Evolutionary conservation across 2,797 vertebrate species (phyloP), one percentile per base, ranked within the genome.

Genomic region (Aulostomus chinensis): DNA sequence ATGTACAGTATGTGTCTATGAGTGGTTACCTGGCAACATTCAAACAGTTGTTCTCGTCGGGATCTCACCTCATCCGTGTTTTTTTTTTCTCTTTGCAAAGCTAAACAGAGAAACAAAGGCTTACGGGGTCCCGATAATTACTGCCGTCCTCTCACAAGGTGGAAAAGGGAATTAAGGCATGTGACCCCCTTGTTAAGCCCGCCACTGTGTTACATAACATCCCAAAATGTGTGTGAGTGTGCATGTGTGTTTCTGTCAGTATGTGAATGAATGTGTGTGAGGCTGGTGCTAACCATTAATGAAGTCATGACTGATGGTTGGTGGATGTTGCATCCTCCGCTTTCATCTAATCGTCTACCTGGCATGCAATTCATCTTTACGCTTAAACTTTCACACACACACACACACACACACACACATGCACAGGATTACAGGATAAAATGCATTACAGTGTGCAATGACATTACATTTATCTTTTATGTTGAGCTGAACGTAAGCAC

Each of bases 101-200:
- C 58, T 73, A 39, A 63, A 60, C 33, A 42, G 53, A 73, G 67
- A 84, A 67, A 81, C 59, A 71, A 73, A 73, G 58, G 49, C 63
- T 81, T 73, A 63, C 45, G 13, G 37, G 59, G 51, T 61, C 53
- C 55, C 26, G 37, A 47, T 77, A 65, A 86, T 75, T 50, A 59
- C 54, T 29, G 22, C 26, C 13, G 32, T 72, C 52, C 55, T 76
- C 67, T 74, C 58, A 75, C 56, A 73, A 78, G 71, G 63, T 89
- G 66, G 80, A 83, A 71, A 83, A 68, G 51, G 71, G 82, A 82
- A 87, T 88, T 75, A 54, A 74, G 75, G 87, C 82, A 87, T 73
- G 72, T 64, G 68, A 81, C 54, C 32, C 11, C 63, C 58, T 3
- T 32, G 56, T 71, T 80, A 70, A 81, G 76, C 66, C 39, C 4